These are phyloP conservation scores for Pseudomyrmex dendroicus DNA, from an alignment of 1,140 invertebrate genomes.

Conservation along the genomic window DNA sequence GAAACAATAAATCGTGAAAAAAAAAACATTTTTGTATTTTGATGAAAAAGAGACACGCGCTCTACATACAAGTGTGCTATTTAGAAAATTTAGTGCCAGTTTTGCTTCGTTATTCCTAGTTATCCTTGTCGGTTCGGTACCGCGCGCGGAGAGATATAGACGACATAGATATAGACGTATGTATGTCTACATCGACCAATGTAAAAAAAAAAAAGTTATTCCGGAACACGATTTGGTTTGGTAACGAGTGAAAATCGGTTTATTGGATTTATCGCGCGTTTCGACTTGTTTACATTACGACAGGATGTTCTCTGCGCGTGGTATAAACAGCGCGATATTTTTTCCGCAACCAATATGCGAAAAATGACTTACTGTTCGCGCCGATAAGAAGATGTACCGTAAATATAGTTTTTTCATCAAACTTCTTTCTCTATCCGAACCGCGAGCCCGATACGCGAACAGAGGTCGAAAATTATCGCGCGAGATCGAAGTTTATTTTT, in stretches of 20 bases:
- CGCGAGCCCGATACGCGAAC: neutral
- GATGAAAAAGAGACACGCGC: neutral
- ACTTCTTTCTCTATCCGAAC: neutral
- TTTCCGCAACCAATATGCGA: constrained; percentile 38
- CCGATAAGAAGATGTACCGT: neutral
- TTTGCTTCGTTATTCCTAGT: constrained; percentile 45
- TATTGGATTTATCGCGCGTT: constrained; percentile 57
- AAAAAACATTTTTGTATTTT: constrained; percentile 14
- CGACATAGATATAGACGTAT: neutral
- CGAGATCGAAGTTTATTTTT: neutral
- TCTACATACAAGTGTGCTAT: neutral
- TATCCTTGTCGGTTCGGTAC: constrained; percentile 32
- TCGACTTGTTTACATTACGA: constrained; percentile 39
- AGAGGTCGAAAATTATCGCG: neutral
- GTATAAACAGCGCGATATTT: constrained; percentile 51
- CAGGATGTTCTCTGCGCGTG: constrained; percentile 27
- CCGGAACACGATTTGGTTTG: constrained; percentile 55
- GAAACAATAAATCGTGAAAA: neutral
- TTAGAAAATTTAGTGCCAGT: constrained; percentile 30
- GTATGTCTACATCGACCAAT: too few species aligned
- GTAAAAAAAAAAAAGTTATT: constrained; percentile 32
- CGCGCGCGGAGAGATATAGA: constrained; percentile 5
- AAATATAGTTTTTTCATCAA: neutral
- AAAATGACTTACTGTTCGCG: constrained; percentile 55
- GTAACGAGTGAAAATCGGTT: constrained; percentile 60